These are phyloP conservation scores for Trinorchestia longiramus DNA, from an alignment of 1,140 invertebrate genomes.

Conservation along the genomic window DNA sequence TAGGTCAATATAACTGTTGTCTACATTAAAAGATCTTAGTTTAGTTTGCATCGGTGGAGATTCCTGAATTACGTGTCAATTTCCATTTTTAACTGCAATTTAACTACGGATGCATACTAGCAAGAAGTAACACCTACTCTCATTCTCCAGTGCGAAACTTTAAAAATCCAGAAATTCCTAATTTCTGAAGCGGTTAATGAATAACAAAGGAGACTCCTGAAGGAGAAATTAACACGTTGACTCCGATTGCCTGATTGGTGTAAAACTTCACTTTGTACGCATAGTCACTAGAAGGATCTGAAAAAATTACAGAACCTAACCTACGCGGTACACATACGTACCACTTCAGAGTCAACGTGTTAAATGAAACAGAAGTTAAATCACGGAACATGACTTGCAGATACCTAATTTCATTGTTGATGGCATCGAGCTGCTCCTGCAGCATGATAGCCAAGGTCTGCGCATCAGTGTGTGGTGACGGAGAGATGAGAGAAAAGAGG, in stretches of 20 bases:
- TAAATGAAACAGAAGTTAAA: background rate
- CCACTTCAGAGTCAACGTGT: too few species aligned
- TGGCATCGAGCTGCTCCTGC: constrained; percentile 98
- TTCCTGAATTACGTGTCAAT: background rate
- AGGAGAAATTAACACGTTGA: too few species aligned
- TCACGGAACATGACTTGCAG: background rate
- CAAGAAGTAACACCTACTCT: background rate
- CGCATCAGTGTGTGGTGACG: constrained; percentile 85
- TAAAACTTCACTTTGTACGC: too few species aligned
- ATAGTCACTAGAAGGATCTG: background rate
- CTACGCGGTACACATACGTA: too few species aligned
- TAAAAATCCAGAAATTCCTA: background rate
- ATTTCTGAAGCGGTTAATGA: background rate
- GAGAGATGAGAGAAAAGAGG: constrained; percentile 67
- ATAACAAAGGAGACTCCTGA: background rate
- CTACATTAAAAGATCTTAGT: background rate
- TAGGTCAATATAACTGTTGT: background rate
- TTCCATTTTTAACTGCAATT: background rate
- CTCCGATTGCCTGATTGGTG: too few species aligned
- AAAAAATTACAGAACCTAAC: background rate
- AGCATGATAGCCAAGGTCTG: constrained; percentile 98
- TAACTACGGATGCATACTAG: too few species aligned
- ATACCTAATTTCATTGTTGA: constrained; percentile 96
- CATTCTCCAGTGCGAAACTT: background rate
- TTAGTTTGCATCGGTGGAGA: too few species aligned